Evolutionary conservation across 2,888 invertebrate genomes (phyloP).

Genomic region (Camponotus fellah): DNA sequence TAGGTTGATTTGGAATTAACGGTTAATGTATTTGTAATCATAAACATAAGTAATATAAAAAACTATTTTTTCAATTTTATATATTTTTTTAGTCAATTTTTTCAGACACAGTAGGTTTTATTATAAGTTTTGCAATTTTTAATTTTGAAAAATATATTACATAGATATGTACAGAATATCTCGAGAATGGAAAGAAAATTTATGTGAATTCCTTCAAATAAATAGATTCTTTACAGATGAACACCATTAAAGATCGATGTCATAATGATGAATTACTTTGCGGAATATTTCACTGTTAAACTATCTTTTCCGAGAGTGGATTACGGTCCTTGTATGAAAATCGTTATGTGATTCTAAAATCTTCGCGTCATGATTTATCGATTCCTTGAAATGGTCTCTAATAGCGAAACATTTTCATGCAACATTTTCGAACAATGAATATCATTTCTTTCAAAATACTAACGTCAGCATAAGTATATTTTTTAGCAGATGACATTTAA

Average conservation of each 20-base stretch:
- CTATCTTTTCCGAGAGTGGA: neutral
- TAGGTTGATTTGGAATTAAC: neutral
- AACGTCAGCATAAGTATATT: slow-evolving; percentile 24
- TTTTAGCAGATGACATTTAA: neutral
- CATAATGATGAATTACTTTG: neutral
- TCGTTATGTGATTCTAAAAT: neutral
- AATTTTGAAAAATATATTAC: neutral
- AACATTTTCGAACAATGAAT: slow-evolving; percentile 59
- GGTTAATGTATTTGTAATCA: neutral
- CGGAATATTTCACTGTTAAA: slow-evolving; percentile 6
- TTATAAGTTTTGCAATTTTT: neutral
- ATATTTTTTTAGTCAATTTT: slow-evolving; percentile 2
- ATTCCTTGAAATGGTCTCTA: slow-evolving; percentile 29
- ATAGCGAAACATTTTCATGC: slow-evolving; percentile 58
- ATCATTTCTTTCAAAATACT: slow-evolving; percentile 53
- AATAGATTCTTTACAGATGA: neutral
- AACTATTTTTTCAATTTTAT: neutral
- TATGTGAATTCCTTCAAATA: neutral
- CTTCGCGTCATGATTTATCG: neutral
- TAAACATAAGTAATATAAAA: neutral
- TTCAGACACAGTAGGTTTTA: neutral
- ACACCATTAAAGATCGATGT: neutral
- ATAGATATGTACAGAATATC: neutral
- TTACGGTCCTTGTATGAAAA: neutral
- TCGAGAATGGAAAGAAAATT: neutral